Conservation (phyloP, 1,140 invertebrate species). For the Bradynema listronoti region DNA sequence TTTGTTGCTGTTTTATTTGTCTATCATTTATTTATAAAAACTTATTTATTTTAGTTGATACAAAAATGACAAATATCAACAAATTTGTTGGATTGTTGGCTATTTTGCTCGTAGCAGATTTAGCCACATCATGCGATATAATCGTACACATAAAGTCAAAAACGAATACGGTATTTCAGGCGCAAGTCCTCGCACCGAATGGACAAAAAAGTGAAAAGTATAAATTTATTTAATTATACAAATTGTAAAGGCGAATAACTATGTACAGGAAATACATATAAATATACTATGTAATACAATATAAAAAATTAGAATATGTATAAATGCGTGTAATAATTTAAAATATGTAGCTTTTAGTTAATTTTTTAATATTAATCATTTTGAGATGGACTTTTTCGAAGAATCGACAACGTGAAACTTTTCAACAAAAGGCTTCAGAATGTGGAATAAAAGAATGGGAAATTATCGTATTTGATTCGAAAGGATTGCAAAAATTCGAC, state of each 20-base stretch:
- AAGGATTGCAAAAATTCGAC: conserved; percentile 14
- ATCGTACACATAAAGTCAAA: conserved; percentile 52
- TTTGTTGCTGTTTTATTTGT: too few relatives aligned
- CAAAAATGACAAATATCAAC: too few relatives aligned
- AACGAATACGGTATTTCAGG: conserved; percentile 47
- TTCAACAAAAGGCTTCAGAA: conserved; percentile 50
- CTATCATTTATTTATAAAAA: too few relatives aligned
- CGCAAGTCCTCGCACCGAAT: conserved; percentile 48
- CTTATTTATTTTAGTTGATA: too few relatives aligned
- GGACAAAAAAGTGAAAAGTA: conserved; percentile 53
- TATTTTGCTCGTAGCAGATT: too few relatives aligned
- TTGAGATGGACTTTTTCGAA: conserved; percentile 45
- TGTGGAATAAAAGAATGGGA: conserved; percentile 35
- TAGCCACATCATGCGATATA: conserved; percentile 40
- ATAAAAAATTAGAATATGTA: not conserved
- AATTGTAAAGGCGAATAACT: conserved; percentile 5
- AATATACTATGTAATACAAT: not conserved
- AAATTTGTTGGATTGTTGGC: too few relatives aligned
- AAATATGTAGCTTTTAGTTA: conserved; percentile 5
- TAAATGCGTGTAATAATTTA: not conserved
- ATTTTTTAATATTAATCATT: conserved; percentile 7
- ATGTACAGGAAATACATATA: not conserved
- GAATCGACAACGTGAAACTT: conserved; percentile 46
- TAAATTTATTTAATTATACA: conserved; percentile 13
- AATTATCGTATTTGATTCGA: conserved; percentile 24